These are phyloP conservation scores for Nyctereutes procyonoides DNA, from an alignment of 2,113 vertebrate genomes.

Conservation along the genomic window DNA sequence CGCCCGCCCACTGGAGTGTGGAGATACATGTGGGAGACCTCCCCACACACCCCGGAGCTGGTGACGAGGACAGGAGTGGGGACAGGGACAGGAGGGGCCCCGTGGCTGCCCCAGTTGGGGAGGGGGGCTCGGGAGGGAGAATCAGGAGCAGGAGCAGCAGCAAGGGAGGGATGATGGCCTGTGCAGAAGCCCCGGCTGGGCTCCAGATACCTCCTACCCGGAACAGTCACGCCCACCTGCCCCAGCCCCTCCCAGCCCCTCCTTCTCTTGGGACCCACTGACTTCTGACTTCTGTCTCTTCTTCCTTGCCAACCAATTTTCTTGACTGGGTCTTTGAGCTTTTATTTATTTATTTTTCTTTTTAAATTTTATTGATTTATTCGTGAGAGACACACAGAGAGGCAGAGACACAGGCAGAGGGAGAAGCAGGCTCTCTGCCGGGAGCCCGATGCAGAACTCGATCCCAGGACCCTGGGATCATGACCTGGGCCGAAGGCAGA, in stretches of 20 bases:
- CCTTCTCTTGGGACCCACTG: background rate
- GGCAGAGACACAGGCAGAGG: too few relatives aligned
- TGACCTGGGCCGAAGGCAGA: too few relatives aligned
- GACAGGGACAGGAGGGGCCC: background rate
- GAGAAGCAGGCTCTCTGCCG: too few relatives aligned
- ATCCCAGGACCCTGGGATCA: too few relatives aligned
- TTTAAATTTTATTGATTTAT: too few relatives aligned
- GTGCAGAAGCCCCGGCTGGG: background rate
- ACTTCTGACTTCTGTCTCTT: background rate
- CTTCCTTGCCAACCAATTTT: background rate
- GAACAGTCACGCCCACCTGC: background rate
- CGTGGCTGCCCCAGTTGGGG: background rate
- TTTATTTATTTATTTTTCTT: too few relatives aligned
- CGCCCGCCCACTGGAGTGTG: slow-evolving; percentile 57
- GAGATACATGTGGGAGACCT: slow-evolving; percentile 60
- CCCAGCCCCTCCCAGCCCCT: background rate
- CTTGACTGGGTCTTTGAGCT: background rate
- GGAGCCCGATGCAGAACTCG: too few relatives aligned
- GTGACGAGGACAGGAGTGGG: background rate
- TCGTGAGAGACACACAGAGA: too few relatives aligned
- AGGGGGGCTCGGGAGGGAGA: background rate
- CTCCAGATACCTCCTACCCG: background rate
- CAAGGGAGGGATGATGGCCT: background rate
- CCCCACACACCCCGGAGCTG: slow-evolving; percentile 7
- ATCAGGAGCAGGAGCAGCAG: accelerated